phyloP scores from a whole-genome alignment of 1,140 invertebrate species.

The Zaprionus tsacasi region DNA sequence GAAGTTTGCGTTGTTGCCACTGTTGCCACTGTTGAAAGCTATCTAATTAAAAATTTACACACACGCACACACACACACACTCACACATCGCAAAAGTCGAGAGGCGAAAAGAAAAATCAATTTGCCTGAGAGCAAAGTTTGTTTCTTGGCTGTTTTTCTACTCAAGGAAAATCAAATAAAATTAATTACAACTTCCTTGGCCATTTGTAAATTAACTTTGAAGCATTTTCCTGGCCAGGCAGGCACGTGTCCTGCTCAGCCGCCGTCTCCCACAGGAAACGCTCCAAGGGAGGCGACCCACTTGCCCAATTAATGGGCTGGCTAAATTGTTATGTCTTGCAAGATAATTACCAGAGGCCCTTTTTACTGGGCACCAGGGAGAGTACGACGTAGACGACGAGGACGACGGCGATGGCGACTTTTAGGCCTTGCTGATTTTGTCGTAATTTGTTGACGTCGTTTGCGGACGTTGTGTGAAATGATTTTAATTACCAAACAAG shows the following conservation, averaged over 20 bases:
- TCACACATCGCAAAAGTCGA: slow-evolving; percentile 44
- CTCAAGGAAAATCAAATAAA: slow-evolving; percentile 72
- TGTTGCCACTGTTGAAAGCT: slow-evolving; percentile 61
- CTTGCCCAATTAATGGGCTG: slow-evolving; percentile 71
- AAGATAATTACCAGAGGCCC: slow-evolving; percentile 76
- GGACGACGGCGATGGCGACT: slow-evolving; percentile 10
- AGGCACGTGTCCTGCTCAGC: slow-evolving; percentile 61
- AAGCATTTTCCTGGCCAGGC: slow-evolving; percentile 20
- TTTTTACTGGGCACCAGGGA: slow-evolving; percentile 37
- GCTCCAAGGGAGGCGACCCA: slow-evolving; percentile 10
- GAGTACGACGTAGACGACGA: not conserved
- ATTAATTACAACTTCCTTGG: slow-evolving; percentile 71
- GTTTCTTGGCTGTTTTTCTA: slow-evolving; percentile 8
- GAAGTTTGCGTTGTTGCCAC: slow-evolving; percentile 62
- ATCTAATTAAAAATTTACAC: slow-evolving; percentile 77
- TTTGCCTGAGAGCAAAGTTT: slow-evolving; percentile 76
- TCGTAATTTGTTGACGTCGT: slow-evolving; percentile 64
- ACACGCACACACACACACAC: slow-evolving; percentile 39
- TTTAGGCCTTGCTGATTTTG: slow-evolving; percentile 19
- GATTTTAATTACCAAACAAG: slow-evolving; percentile 76
- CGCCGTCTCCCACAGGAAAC: slow-evolving; percentile 28
- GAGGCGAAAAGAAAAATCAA: slow-evolving; percentile 60
- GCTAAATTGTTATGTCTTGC: slow-evolving; percentile 83
- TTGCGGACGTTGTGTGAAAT: slow-evolving; percentile 77
- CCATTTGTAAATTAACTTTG: slow-evolving; percentile 79